Conservation (phyloP, 2,888 invertebrate genomes). For the Pollenia labialis region DNA sequence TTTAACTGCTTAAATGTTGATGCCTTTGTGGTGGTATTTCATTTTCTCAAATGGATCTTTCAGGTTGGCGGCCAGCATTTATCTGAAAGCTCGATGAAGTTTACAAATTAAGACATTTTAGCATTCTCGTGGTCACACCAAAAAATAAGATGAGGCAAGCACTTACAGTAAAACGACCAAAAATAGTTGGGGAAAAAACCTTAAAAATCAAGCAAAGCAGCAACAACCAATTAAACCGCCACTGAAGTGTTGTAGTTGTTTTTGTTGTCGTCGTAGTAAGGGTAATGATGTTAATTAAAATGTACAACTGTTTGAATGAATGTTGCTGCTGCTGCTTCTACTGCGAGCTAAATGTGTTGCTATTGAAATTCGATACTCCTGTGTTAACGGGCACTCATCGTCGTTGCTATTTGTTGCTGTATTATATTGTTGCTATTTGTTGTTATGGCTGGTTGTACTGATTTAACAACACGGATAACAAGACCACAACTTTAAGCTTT, state of each 20-base stretch:
- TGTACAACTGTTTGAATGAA: constrained; percentile 69
- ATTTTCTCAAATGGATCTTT: constrained; percentile 28
- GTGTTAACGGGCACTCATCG: constrained; percentile 59
- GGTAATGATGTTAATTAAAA: constrained; percentile 74
- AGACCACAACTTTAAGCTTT: constrained; percentile 67
- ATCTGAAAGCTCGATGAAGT: constrained; percentile 58
- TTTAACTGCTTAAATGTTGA: not conserved
- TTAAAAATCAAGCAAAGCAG: constrained; percentile 54
- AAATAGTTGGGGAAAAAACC: not conserved
- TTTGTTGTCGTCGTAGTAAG: constrained; percentile 59
- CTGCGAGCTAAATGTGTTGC: constrained; percentile 33
- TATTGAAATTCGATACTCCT: constrained; percentile 68
- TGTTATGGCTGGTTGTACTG: constrained; percentile 68
- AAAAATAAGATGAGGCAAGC: constrained; percentile 27
- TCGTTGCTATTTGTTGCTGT: constrained; percentile 39
- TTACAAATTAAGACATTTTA: constrained; percentile 73
- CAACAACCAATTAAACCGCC: constrained; percentile 65
- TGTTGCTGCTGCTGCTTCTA: constrained; percentile 42
- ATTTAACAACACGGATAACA: constrained; percentile 73
- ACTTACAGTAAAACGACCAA: constrained; percentile 17
- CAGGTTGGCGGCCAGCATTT: constrained; percentile 50
- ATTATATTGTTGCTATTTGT: constrained; percentile 61
- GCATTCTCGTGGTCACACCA: constrained; percentile 62
- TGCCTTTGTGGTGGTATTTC: constrained; percentile 14
- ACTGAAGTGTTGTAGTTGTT: constrained; percentile 36